These are phyloP conservation scores for Dicerorhinus sumatrensis DNA, from an alignment of 2,113 vertebrate genomes.

Conservation along the genomic window DNA sequence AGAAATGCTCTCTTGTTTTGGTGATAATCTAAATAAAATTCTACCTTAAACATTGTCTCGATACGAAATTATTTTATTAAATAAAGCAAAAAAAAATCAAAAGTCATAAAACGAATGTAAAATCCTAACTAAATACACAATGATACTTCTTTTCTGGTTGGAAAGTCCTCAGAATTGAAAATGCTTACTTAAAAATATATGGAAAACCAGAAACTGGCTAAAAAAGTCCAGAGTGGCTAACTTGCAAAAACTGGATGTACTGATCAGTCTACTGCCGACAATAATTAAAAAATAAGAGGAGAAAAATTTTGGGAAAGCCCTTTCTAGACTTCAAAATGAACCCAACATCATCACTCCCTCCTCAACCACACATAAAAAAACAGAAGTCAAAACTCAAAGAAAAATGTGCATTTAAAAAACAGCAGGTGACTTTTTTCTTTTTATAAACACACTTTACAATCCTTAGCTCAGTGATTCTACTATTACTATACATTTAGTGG, in stretches of 20 bases:
- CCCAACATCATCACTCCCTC: neutral
- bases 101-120: neutral
- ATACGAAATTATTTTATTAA: conserved; percentile 15
- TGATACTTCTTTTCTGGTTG: neutral
- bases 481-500: neutral
- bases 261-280: neutral
- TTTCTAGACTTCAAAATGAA: conserved; percentile 38
- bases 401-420: neutral
- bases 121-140: neutral
- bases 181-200: neutral
- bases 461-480: neutral
- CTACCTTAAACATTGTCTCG: neutral
- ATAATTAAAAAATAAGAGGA: neutral
- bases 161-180: conserved; percentile 3
- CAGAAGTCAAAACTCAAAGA: neutral
- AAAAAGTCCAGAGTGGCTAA: neutral
- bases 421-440: neutral
- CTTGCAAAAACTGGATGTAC: neutral
- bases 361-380: neutral
- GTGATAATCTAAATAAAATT: conserved; percentile 12
- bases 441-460: neutral
- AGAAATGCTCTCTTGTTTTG: neutral
- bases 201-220: neutral
- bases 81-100: conserved; percentile 27
- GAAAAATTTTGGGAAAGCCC: neutral